Percentiles rank a stretch among this genome's conserved stretches.
phyloP scores from a whole-genome alignment of 2,888 invertebrate genomes.

The Autographa pulchrina region DNA sequence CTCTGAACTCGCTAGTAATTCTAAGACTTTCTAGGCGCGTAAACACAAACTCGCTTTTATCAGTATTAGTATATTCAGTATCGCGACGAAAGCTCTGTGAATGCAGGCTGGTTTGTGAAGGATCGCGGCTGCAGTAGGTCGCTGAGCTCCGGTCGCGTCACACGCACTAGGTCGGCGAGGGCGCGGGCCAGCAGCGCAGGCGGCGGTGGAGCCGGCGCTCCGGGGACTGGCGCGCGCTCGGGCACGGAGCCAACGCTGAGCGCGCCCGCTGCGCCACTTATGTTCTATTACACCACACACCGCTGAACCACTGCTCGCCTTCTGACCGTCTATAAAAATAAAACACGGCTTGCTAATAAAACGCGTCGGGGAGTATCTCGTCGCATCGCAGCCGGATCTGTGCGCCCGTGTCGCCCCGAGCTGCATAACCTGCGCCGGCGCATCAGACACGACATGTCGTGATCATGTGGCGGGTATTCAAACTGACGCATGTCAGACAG shows the following conservation, averaged over 20 bases:
- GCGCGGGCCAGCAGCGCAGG: slow-evolving; percentile 65
- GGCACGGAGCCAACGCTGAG: slow-evolving; percentile 81
- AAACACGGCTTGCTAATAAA: slow-evolving; percentile 74
- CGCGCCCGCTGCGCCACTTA: slow-evolving; percentile 78
- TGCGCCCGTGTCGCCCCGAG: slow-evolving; percentile 27
- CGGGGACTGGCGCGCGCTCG: slow-evolving; percentile 82
- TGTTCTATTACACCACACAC: slow-evolving; percentile 82
- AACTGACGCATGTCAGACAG: slow-evolving; percentile 2
- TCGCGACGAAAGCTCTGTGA: slow-evolving; percentile 26
- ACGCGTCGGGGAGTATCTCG: slow-evolving; percentile 64
- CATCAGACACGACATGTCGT: slow-evolving; percentile 19
- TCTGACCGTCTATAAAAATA: slow-evolving; percentile 80
- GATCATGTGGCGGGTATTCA: slow-evolving; percentile 3
- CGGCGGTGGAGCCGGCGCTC: slow-evolving; percentile 80
- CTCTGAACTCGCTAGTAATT: slow-evolving; percentile 72
- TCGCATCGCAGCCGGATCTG: slow-evolving; percentile 51
- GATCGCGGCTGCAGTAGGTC: slow-evolving; percentile 35
- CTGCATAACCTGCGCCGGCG: slow-evolving; percentile 40
- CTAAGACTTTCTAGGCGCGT: slow-evolving; percentile 70
- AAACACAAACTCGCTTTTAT: slow-evolving; percentile 60
- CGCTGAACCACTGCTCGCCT: slow-evolving; percentile 66
- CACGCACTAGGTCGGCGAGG: slow-evolving; percentile 41
- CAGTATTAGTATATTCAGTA: slow-evolving; percentile 57
- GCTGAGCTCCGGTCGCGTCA: slow-evolving; percentile 46
- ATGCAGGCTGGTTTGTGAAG: slow-evolving; percentile 10